Evolutionary conservation across 2,888 invertebrate species (phyloP), one percentile per base, ranked within the genome.

Genomic region (Chironomus riparius): DNA sequence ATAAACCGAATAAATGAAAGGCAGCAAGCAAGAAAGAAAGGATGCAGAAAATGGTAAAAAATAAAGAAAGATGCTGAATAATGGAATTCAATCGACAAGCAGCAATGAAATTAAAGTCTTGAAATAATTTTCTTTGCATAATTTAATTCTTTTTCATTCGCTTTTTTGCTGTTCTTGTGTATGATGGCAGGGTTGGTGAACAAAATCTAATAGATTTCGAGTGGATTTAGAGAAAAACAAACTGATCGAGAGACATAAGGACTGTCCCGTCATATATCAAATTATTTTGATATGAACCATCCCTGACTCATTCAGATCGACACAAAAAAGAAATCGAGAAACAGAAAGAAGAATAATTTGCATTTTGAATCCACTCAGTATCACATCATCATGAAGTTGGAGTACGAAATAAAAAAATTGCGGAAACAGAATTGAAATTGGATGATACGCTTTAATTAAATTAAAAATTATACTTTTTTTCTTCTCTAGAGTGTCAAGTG

Each of bases 91-190:
- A 65, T 65, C 65, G 65, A 65, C 24, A 65, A 65, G 65, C 24
- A 24, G 21, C 65, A 65, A 65, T 65, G 22, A 65, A 65, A 65
- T 65, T 65, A 65, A 65, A 65, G 65, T 65, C 65, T 65, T n/a
- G 65, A 65, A 21, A 65, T 65, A 65, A 65, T 65, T 65, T 65
- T 65, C 65, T 65, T 65, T 24, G 65, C 65, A 65, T 65, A 65
- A 65, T 65, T 65, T 24, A 65, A 65, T 65, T 65, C 65, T 21
- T 65, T 65, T 24, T 22, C 4, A 22, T 65, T 56, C 15, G 24
- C 7, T 21, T 13, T 22, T 24, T 38, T 38, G 38, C 38, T 38
- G 38, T 38, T 38, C 38, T 38, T 38, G 38, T 7, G 38, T 0
- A 38, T 38, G 7, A 10, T 10, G 10, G 10, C 38, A 10, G 38